Conservation (phyloP, 2,113 vertebrate species). For the Calcarius ornatus region DNA sequence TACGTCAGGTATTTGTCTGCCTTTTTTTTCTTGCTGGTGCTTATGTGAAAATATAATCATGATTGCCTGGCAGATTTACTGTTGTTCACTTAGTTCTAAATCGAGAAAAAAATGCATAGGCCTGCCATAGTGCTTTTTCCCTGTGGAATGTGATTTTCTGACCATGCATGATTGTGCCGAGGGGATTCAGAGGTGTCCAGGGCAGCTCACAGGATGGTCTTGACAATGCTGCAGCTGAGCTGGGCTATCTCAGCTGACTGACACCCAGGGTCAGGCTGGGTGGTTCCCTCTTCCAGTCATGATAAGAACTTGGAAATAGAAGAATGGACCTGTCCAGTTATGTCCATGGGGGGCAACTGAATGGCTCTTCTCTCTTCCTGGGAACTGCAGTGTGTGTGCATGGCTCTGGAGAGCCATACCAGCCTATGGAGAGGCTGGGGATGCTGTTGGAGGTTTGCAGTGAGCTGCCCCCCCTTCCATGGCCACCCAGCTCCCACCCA, state of each 20-base stretch:
- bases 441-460: neutral
- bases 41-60: neutral
- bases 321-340: neutral
- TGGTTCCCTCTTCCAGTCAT: rapidly evolving
- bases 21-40: neutral
- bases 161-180: neutral
- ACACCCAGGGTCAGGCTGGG: neutral
- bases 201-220: neutral
- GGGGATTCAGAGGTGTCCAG: neutral
- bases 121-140: neutral
- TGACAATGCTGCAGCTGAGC: neutral
- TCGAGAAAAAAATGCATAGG: rapidly evolving
- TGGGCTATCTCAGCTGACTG: neutral
- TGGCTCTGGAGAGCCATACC: neutral
- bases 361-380: neutral
- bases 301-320: neutral
- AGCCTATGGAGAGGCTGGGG: neutral
- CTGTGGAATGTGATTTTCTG: neutral
- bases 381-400: too few species aligned
- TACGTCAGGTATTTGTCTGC: neutral
- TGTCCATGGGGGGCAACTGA: rapidly evolving
- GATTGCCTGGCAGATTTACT: neutral
- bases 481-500: rapidly evolving
- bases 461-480: neutral
- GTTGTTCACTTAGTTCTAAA: neutral